Percentiles rank a stretch among this genome's conserved stretches.
These are phyloP conservation scores for Hypomecis punctinalis DNA, from an alignment of 2,888 invertebrate genomes.

Conservation along the genomic window DNA sequence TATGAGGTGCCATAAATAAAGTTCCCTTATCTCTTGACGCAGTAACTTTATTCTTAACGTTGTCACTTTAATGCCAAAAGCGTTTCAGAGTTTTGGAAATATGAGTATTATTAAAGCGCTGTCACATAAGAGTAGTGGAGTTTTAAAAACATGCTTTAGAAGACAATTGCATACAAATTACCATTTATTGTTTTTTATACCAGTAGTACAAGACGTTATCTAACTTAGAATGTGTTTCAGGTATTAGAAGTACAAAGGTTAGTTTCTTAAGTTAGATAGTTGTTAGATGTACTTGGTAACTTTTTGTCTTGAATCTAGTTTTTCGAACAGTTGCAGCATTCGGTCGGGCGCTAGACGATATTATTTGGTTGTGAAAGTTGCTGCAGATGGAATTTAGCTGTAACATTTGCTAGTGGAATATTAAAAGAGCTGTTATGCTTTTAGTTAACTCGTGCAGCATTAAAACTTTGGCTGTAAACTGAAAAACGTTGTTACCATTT, in stretches of 20 bases:
- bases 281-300: neutral
- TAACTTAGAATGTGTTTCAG: neutral
- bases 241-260: neutral
- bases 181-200: no score
- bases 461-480: constrained; percentile 20
- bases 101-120: neutral
- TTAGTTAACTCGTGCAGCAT: constrained; percentile 21
- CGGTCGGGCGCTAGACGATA: constrained; percentile 2
- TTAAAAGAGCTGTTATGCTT: constrained; percentile 20
- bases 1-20: constrained; percentile 1
- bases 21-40: constrained; percentile 8
- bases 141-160: no score
- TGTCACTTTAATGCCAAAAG: neutral
- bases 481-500: constrained; percentile 4
- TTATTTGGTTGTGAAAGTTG: constrained; percentile 28
- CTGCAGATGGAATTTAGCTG: constrained; percentile 27
- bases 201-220: neutral
- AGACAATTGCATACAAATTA: no score
- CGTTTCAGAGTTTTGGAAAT: neutral
- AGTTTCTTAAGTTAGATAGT: neutral
- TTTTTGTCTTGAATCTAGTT: neutral
- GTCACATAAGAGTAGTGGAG: no score
- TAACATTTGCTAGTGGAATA: constrained; percentile 16
- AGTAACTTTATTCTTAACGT: constrained; percentile 2
- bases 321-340: no score